Evolutionary conservation across 53 echinoderm and acorn worm species (phyloP).

Genomic region (Paracentrotus lividus): DNA sequence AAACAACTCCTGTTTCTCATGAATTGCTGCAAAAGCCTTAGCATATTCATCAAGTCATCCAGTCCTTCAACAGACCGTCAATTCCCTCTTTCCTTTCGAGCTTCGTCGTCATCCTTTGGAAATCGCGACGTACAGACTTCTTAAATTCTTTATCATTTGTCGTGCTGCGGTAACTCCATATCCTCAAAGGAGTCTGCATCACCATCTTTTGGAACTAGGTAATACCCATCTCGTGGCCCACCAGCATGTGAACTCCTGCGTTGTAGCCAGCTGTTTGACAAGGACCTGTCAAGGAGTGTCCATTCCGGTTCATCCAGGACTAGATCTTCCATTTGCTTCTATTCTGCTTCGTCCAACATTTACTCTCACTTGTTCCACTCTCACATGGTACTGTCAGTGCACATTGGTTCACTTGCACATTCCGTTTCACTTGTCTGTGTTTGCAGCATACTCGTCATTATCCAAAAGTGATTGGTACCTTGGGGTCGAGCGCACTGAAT

Average conservation of each 20-base stretch:
- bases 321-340: background rate
- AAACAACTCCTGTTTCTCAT: background rate
- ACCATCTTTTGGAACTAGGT: background rate
- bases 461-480: constrained; percentile 7
- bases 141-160: background rate
- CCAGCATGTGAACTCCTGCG: background rate
- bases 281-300: background rate
- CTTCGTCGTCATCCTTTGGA: background rate
- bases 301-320: background rate
- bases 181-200: background rate
- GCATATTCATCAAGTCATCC: constrained; percentile 11
- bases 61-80: background rate
- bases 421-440: background rate
- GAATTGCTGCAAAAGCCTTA: constrained; percentile 44
- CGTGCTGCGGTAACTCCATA: background rate
- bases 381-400: background rate
- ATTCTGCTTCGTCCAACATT: background rate
- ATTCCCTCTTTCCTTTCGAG: background rate
- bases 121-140: background rate
- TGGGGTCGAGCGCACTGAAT: constrained; percentile 35
- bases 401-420: background rate
- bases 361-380: background rate
- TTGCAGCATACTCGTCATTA: constrained; percentile 40
- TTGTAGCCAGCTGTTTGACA: background rate
- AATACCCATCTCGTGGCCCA: background rate